Evolutionary conservation across 2,888 invertebrate genomes (phyloP).

Genomic region (Philonicus albiceps): DNA sequence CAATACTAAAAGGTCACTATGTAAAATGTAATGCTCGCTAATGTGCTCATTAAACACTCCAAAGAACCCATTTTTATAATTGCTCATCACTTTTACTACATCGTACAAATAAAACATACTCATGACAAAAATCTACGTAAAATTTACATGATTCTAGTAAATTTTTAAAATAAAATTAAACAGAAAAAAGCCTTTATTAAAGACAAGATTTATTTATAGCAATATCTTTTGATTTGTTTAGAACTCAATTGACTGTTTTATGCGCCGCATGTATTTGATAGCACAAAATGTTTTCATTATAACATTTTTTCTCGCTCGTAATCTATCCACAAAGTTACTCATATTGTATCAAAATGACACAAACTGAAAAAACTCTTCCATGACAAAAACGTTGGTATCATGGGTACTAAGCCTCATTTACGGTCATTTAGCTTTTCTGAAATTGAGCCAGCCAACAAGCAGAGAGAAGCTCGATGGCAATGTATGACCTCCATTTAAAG

Average conservation of each 20-base stretch:
- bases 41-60: too few relatives aligned
- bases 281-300: not conserved
- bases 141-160: too few relatives aligned
- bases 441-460: not conserved
- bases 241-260: not conserved
- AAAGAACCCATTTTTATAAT: too few relatives aligned
- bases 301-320: not conserved
- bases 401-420: not conserved
- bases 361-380: not conserved
- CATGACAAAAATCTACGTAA: too few relatives aligned
- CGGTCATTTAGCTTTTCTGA: slow-evolving; percentile 23
- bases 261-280: not conserved
- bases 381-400: not conserved
- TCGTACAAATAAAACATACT: too few relatives aligned
- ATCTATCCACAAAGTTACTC: not conserved
- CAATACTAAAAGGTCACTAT: too few relatives aligned
- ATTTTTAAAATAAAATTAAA: too few relatives aligned
- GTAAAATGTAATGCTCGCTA: too few relatives aligned
- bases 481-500: not conserved
- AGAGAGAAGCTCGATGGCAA: not conserved
- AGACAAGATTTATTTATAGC: too few relatives aligned
- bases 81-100: too few relatives aligned
- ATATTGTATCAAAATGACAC: not conserved
- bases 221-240: not conserved
- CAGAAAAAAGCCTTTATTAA: too few relatives aligned